Conservation (phyloP, 2,888 invertebrate species). For the Melinaea marsaeus region DNA sequence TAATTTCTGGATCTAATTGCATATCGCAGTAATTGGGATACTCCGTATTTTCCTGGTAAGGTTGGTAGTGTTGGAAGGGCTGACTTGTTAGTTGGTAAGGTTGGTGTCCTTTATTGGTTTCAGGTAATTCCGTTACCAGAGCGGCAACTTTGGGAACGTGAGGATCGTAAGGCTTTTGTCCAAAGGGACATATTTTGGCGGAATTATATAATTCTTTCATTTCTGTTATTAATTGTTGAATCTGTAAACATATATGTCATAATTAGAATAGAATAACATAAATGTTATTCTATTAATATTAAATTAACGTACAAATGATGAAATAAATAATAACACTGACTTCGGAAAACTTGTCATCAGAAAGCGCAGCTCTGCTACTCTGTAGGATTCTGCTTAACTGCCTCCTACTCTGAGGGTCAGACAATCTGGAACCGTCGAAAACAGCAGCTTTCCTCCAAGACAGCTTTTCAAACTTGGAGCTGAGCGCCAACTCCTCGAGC, state of each 20-base stretch:
- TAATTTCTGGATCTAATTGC: slow-evolving; percentile 81
- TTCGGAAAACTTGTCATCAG: slow-evolving; percentile 85
- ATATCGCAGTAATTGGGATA: slow-evolving; percentile 75
- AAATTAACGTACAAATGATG: neutral
- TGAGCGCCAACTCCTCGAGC: slow-evolving; percentile 83
- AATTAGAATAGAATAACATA: neutral
- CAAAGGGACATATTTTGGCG: slow-evolving; percentile 84
- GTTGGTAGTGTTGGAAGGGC: slow-evolving; percentile 58
- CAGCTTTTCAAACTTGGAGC: slow-evolving; percentile 84
- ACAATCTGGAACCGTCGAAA: slow-evolving; percentile 82
- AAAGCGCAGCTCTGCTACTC: slow-evolving; percentile 84
- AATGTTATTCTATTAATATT: too few species aligned
- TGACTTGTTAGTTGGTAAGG: slow-evolving; percentile 53
- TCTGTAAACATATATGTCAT: slow-evolving; percentile 56
- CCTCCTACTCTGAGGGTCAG: slow-evolving; percentile 81
- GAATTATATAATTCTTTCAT: slow-evolving; percentile 89
- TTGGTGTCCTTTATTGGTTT: slow-evolving; percentile 36
- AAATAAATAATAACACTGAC: slow-evolving; percentile 51
- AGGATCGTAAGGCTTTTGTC: slow-evolving; percentile 68
- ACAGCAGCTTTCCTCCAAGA: slow-evolving; percentile 85
- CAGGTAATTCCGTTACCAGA: slow-evolving; percentile 29
- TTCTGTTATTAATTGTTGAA: slow-evolving; percentile 83
- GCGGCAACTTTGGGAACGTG: slow-evolving; percentile 51
- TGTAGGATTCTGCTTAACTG: slow-evolving; percentile 84
- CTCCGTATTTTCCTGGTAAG: slow-evolving; percentile 46